phyloP scores from a whole-genome alignment of 2,113 vertebrate genomes.

The Synodontis membranacea region DNA sequence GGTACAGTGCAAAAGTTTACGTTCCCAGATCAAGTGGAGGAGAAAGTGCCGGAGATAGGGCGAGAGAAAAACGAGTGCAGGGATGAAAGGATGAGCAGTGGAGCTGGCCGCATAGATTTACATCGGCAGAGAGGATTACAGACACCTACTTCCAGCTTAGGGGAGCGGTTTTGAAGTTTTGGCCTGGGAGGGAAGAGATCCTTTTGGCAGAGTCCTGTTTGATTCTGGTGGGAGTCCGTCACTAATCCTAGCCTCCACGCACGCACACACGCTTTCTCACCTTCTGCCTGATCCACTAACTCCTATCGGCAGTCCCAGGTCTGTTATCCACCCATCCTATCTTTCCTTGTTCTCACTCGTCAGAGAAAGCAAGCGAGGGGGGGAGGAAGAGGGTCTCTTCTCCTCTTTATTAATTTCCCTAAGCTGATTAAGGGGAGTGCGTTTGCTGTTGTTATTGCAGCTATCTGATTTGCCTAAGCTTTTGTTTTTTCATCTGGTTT shows the following conservation, averaged over 20 bases:
- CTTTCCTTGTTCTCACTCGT: conserved; percentile 61
- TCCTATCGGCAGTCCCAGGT: conserved; percentile 74
- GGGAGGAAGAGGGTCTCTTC: conserved; percentile 16
- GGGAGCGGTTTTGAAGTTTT: conserved; percentile 80
- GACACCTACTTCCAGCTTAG: conserved; percentile 81
- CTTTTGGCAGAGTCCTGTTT: conserved; percentile 89
- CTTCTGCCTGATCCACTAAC: conserved; percentile 91
- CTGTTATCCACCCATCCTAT: conserved; percentile 72
- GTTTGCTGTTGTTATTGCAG: conserved; percentile 97
- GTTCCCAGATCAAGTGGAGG: conserved; percentile 75
- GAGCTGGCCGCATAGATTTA: conserved; percentile 81
- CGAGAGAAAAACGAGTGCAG: conserved; percentile 71
- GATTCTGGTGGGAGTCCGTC: conserved; percentile 82
- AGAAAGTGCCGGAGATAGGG: conserved; percentile 38
- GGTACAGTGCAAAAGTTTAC: conserved; percentile 79
- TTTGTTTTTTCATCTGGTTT: conserved; percentile 99
- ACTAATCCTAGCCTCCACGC: conserved; percentile 82
- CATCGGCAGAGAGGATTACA: conserved; percentile 82
- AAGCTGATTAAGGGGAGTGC: conserved; percentile 94
- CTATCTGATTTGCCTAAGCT: conserved; percentile 99
- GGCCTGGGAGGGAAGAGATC: conserved; percentile 78
- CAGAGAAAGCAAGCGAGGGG: not conserved
- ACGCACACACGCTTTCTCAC: conserved; percentile 74
- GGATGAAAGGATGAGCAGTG: conserved; percentile 76
- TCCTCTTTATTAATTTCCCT: conserved; percentile 98